phyloP scores from a whole-genome alignment of 2,888 invertebrate species.

The Pinctada fucata region DNA sequence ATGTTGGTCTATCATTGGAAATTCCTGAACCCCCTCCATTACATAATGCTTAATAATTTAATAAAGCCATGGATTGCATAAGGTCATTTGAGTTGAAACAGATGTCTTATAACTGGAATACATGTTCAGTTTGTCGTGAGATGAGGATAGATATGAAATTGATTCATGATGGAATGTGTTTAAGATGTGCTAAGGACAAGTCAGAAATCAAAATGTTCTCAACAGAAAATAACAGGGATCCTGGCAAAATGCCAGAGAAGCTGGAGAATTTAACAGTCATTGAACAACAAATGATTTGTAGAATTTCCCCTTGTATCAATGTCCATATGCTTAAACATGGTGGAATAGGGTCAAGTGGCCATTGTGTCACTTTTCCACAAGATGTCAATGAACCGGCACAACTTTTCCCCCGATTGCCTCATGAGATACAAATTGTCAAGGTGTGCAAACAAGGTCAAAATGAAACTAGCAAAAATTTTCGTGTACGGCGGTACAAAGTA shows the following conservation, averaged over 20 bases:
- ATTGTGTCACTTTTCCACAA: slow-evolving; percentile 46
- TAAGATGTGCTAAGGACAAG: slow-evolving; percentile 32
- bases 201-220: background rate
- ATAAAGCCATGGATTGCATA: slow-evolving; percentile 39
- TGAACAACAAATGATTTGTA: slow-evolving; percentile 44
- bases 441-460: slow-evolving; percentile 44
- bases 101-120: slow-evolving; percentile 39
- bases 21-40: slow-evolving; percentile 28
- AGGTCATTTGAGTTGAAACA: slow-evolving; percentile 42
- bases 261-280: slow-evolving; percentile 30
- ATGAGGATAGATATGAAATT: slow-evolving; percentile 20
- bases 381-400: slow-evolving; percentile 38
- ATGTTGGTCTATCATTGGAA: slow-evolving; percentile 3
- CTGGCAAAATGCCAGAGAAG: slow-evolving; percentile 33
- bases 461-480: slow-evolving; percentile 37
- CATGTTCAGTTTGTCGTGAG: slow-evolving; percentile 34
- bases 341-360: slow-evolving; percentile 38
- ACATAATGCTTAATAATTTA: slow-evolving; percentile 14
- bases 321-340: slow-evolving; percentile 44
- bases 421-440: slow-evolving; percentile 41
- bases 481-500: slow-evolving; percentile 35
- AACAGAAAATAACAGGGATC: slow-evolving; percentile 9
- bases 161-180: slow-evolving; percentile 3
- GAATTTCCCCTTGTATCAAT: slow-evolving; percentile 42
- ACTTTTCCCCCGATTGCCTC: slow-evolving; percentile 36